phyloP scores from a whole-genome alignment of 2,113 vertebrate genomes.

The Poecilia latipinna region DNA sequence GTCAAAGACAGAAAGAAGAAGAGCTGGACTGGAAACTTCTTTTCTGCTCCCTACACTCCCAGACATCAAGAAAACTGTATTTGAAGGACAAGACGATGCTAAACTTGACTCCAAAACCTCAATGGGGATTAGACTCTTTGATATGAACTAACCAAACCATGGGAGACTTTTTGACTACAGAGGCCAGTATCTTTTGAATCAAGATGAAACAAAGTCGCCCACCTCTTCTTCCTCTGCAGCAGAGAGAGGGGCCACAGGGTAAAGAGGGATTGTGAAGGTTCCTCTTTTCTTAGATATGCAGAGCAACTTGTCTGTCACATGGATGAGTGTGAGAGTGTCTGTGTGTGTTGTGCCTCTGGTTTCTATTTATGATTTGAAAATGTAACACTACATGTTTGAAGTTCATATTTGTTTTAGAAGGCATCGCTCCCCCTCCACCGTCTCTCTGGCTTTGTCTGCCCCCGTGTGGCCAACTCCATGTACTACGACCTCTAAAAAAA shows the following conservation, averaged over 20 bases:
- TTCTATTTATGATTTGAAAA: constrained; percentile 59
- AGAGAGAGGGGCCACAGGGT: constrained; percentile 28
- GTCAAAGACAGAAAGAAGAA: constrained; percentile 27
- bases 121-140: constrained; percentile 14
- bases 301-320: constrained; percentile 36
- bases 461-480: constrained; percentile 46
- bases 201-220: constrained; percentile 22
- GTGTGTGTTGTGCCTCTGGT: constrained; percentile 14
- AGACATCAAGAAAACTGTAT: constrained; percentile 10
- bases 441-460: constrained; percentile 54
- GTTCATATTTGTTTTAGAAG: constrained; percentile 6
- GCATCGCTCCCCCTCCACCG: not conserved
- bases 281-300: constrained; percentile 29
- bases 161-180: constrained; percentile 35
- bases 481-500: constrained; percentile 32
- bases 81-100: constrained; percentile 6
- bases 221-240: constrained; percentile 32
- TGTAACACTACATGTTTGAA: constrained; percentile 54
- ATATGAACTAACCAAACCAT: constrained; percentile 19
- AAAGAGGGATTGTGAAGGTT: constrained; percentile 18
- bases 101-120: constrained; percentile 39
- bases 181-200: constrained; percentile 56
- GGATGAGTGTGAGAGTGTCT: constrained; percentile 6
- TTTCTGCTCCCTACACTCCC: constrained; percentile 11
- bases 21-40: constrained; percentile 24